Percentiles rank a stretch among this genome's conserved stretches.
Conservation (phyloP, 1,140 invertebrate genomes). For the Zophobas morio region DNA sequence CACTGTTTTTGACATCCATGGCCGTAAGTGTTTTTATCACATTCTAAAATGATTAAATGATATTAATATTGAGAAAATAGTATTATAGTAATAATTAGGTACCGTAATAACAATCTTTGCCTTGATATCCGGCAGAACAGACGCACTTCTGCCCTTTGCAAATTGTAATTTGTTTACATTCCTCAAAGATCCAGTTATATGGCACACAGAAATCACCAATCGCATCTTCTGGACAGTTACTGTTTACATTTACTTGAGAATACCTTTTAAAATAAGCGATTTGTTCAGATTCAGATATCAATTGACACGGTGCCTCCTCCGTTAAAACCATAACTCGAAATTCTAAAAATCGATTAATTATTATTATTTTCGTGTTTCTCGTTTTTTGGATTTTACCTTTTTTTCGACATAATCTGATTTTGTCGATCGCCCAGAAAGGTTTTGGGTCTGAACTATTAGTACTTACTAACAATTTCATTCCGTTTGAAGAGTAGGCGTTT, state of each 20-base stretch:
- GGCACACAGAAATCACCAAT: background rate
- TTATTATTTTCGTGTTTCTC: background rate
- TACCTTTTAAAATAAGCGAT: background rate
- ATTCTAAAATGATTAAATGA: no score
- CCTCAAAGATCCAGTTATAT: background rate
- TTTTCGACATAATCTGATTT: background rate
- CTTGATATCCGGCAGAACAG: no score
- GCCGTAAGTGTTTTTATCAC: no score
- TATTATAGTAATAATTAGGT: no score
- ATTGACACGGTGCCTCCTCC: background rate
- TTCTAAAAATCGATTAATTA: background rate
- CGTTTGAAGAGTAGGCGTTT: background rate
- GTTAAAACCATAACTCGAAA: background rate
- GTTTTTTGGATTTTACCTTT: background rate
- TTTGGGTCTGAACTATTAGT: background rate
- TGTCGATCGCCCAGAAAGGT: background rate
- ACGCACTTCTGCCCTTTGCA: no score
- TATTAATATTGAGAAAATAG: no score
- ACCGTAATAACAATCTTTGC: no score
- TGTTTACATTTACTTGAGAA: background rate
- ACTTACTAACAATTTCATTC: background rate
- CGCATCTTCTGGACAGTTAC: background rate
- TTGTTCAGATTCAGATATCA: background rate
- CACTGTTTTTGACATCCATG: no score
- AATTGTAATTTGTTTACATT: background rate